phyloP scores from a whole-genome alignment of 2,888 invertebrate species.

The Drosophila hawaiiensis region DNA sequence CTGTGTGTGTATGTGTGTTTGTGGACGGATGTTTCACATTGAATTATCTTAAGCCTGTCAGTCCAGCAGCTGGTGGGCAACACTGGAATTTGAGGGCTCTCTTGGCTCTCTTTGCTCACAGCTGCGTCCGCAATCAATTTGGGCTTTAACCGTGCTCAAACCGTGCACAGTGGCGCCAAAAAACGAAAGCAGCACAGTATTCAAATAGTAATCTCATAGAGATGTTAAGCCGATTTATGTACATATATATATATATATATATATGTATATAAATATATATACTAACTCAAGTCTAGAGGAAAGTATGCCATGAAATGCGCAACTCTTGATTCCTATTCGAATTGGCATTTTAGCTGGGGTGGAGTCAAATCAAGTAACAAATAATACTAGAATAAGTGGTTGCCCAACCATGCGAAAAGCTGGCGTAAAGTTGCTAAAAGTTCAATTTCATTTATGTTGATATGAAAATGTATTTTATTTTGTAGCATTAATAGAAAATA shows the following conservation, averaged over 20 bases:
- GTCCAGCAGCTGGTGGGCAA: conserved; percentile 54
- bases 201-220: conserved; percentile 27
- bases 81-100: conserved; percentile 27
- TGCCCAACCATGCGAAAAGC: neutral
- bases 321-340: neutral
- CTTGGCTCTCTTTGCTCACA: conserved; percentile 20
- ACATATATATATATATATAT: neutral
- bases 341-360: neutral
- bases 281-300: neutral
- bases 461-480: neutral
- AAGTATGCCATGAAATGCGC: neutral
- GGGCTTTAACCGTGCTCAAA: conserved; percentile 8
- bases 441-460: neutral
- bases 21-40: conserved; percentile 32
- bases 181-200: conserved; percentile 29
- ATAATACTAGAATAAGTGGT: neutral
- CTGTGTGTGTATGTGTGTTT: conserved; percentile 5
- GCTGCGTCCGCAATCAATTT: conserved; percentile 24
- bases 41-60: conserved; percentile 35
- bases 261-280: neutral
- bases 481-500: neutral
- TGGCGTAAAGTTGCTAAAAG: conserved; percentile 16
- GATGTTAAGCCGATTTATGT: conserved; percentile 2
- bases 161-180: conserved; percentile 52
- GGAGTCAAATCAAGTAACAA: neutral